These are phyloP conservation scores for Zaprionus capensis DNA, from an alignment of 1,140 invertebrate species.

Conservation along the genomic window DNA sequence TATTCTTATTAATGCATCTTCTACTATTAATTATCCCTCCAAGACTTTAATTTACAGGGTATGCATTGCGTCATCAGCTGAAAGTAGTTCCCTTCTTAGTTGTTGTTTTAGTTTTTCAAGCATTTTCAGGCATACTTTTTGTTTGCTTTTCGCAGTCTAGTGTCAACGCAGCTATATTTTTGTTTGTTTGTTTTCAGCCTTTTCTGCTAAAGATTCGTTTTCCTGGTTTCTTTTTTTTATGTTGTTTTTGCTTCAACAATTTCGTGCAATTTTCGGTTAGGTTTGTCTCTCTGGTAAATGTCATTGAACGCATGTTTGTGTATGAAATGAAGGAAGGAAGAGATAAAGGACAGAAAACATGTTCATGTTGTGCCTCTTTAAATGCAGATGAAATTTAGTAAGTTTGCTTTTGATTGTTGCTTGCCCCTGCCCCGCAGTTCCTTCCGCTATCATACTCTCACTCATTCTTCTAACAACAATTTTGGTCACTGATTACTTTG, in stretches of 20 bases:
- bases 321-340: constrained; percentile 5
- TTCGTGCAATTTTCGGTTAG: constrained; percentile 33
- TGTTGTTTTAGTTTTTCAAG: constrained; percentile 43
- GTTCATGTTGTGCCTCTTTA: constrained; percentile 12
- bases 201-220: constrained; percentile 46
- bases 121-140: constrained; percentile 51
- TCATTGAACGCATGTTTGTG: constrained; percentile 54
- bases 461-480: not conserved
- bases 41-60: constrained; percentile 8
- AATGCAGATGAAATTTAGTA: constrained; percentile 50
- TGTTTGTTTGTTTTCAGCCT: constrained; percentile 22
- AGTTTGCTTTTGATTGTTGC: constrained; percentile 5
- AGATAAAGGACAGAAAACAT: constrained; percentile 15
- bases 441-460: not conserved
- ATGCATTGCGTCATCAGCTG: not conserved
- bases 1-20: too few relatives aligned
- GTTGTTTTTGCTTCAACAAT: constrained; percentile 1
- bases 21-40: not conserved
- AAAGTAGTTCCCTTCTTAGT: not conserved
- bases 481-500: not conserved
- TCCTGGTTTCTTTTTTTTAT: constrained; percentile 6
- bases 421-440: not conserved
- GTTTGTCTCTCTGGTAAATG: constrained; percentile 50
- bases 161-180: constrained; percentile 64
- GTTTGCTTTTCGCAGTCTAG: constrained; percentile 64